Evolutionary conservation across 2,113 vertebrate species (phyloP).

Genomic region (Tachysurus fulvidraco): DNA sequence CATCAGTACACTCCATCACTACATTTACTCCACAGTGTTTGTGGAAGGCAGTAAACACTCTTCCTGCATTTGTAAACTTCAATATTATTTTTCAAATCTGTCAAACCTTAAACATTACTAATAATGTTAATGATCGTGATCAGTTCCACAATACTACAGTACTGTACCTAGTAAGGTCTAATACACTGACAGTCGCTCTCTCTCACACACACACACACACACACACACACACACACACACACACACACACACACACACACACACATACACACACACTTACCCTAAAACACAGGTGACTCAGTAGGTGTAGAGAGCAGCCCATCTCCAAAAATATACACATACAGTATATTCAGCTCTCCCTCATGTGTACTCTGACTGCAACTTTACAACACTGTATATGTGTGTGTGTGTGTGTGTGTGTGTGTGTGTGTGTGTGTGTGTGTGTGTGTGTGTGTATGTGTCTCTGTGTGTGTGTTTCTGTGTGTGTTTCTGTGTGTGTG

Average conservation of each 20-base stretch:
- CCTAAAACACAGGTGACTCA: conserved; percentile 59
- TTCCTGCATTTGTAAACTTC: not conserved
- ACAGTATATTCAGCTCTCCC: not conserved
- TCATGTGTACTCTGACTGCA: not conserved
- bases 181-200: too few relatives aligned
- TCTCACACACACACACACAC: not conserved
- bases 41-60: too few relatives aligned
- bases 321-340: conserved; percentile 18
- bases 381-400: not conserved
- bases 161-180: too few relatives aligned
- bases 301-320: conserved; percentile 44
- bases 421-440: conserved; percentile 6
- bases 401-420: not conserved
- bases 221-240: not conserved
- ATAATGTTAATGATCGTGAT: not conserved
- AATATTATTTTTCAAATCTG: not conserved
- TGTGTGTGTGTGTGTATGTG: conserved; percentile 11
- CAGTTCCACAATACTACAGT: too few relatives aligned
- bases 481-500: conserved; percentile 11
- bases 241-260: not conserved
- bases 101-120: not conserved
- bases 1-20: too few relatives aligned
- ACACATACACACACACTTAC: conserved; percentile 58
- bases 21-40: too few relatives aligned
- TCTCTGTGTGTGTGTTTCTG: not conserved